These are phyloP conservation scores for Microtus richardsoni DNA, from an alignment of 2,113 vertebrate genomes.

Conservation along the genomic window DNA sequence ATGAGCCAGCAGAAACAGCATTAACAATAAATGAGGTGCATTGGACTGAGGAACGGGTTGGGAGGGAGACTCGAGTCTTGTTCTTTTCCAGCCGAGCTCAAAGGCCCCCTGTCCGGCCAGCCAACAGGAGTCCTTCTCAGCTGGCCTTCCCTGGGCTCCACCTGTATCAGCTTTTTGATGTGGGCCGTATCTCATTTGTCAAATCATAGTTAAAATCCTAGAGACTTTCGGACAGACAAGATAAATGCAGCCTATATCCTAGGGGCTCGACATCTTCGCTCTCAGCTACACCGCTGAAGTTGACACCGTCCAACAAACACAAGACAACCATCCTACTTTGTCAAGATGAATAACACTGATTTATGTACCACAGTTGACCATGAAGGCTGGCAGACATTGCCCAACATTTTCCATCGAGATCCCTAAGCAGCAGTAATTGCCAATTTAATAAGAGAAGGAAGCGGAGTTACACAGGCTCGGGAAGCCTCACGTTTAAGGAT, in stretches of 20 bases:
- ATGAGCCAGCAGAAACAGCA: slow-evolving; percentile 71
- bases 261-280: background rate
- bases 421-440: background rate
- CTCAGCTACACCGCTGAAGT: background rate
- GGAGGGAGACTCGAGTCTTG: background rate
- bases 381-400: background rate
- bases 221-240: background rate
- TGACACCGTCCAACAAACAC: background rate
- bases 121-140: background rate
- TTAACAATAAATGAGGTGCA: slow-evolving; percentile 79
- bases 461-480: background rate
- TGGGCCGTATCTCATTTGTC: background rate
- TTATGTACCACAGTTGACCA: background rate
- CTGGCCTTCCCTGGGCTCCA: background rate
- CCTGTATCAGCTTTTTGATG: background rate
- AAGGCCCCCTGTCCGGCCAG: background rate
- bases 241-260: background rate
- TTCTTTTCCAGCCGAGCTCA: background rate
- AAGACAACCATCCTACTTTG: background rate
- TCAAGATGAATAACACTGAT: background rate
- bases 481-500: background rate
- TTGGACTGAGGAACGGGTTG: slow-evolving; percentile 35
- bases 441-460: background rate
- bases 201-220: background rate
- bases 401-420: background rate